Evolutionary conservation across 2,888 invertebrate genomes (phyloP), one percentile per base, ranked within the genome.

Genomic region (Noctuana brunneofusca): DNA sequence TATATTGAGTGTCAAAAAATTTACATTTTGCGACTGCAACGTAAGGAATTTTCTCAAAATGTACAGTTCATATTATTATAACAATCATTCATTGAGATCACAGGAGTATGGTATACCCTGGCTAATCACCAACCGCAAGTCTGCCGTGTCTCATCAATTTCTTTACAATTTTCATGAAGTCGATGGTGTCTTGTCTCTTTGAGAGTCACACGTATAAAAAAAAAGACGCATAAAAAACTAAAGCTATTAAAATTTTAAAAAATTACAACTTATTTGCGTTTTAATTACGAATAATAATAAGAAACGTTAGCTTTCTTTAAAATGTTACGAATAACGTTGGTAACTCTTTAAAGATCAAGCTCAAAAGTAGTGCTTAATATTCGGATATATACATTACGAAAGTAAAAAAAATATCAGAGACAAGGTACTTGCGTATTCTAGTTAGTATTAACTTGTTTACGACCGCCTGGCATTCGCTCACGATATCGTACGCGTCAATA

Each of bases 31-130:
- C 72, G 72, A 73, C 74, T 71, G 75, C 67, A 60, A 67, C 65
- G 65, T 64, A 64, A 63, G 67, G 54, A 68, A 63, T 68, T 65
- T 68, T 68, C 68, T 63, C 68, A 71, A 70, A 70, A 69, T 70
- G 71, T 70, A 75, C 70, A 70, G 64, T 74, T 71, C 66, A 69
- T 41, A 41, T 43, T 43, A 14, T 43, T 70, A 68, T 79, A 83
- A 86, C 87, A 87, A 84, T 83, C 88, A 87, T 84, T 84, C 83
- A 86, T 75, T 92, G 92, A 92, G 92, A 92, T 92, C 92, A 91
- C 92, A 90, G 83, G 90, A 84, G 89, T 85, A 87, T 74, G 72
- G 75, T 58, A 77, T 79, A 86, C 84, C 83, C 89, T 87, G 86
- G 87, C 86, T 74, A 83, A 84, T 83, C 82, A 86, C 81, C 79